phyloP scores from a whole-genome alignment of 2,113 vertebrate species.

The Hemicordylus capensis region DNA sequence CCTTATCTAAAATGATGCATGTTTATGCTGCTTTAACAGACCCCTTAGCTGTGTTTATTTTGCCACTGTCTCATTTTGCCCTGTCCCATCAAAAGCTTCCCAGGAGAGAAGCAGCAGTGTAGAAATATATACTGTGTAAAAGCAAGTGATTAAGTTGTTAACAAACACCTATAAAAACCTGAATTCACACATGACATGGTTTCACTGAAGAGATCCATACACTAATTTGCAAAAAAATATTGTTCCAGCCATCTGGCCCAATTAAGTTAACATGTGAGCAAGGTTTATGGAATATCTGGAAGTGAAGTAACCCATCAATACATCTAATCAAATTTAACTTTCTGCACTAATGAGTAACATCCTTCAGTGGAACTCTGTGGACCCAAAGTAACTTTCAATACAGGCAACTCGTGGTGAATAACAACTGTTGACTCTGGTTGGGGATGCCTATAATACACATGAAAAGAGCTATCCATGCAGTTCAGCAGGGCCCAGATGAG shows the following conservation, averaged over 20 bases:
- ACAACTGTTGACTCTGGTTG: not conserved
- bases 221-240: not conserved
- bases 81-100: not conserved
- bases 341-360: not conserved
- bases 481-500: not conserved
- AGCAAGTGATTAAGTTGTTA: not conserved
- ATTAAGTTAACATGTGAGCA: not conserved
- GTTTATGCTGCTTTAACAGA: slow-evolving; percentile 21
- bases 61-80: slow-evolving; percentile 16
- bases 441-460: not conserved
- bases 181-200: not conserved
- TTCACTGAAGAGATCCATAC: not conserved
- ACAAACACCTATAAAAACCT: not conserved
- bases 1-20: slow-evolving; percentile 11
- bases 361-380: not conserved
- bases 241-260: not conserved
- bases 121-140: not conserved
- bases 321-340: not conserved
- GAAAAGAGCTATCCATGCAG: not conserved
- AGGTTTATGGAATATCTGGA: not conserved
- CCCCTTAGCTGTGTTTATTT: not conserved
- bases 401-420: not conserved
- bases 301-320: not conserved
- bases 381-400: too few relatives aligned
- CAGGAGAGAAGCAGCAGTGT: not conserved